Evolutionary conservation across 1,140 invertebrate genomes (phyloP).

Genomic region (Ptiloglossa arizonensis): DNA sequence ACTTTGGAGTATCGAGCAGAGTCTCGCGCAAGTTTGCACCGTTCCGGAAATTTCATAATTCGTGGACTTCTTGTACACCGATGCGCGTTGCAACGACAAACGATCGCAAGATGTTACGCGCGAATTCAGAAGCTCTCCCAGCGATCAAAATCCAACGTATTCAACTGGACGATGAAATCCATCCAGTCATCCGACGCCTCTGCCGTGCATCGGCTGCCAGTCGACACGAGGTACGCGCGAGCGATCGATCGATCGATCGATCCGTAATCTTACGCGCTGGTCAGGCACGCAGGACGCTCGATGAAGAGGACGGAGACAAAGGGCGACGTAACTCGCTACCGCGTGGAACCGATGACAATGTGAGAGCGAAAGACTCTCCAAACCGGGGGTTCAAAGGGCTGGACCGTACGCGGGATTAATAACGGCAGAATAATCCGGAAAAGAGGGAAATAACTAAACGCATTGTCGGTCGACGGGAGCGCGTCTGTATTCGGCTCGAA

Average conservation of each 20-base stretch:
- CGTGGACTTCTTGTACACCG: too few relatives aligned
- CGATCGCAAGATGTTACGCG: not conserved
- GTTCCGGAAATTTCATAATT: too few relatives aligned
- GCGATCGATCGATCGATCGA: slow-evolving; percentile 52
- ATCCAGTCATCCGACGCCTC: slow-evolving; percentile 50
- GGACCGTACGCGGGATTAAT: slow-evolving; percentile 30
- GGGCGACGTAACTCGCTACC: slow-evolving; percentile 51
- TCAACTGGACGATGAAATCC: slow-evolving; percentile 41
- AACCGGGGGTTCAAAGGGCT: too few relatives aligned
- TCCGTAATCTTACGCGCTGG: slow-evolving; percentile 55
- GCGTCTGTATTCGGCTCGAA: too few relatives aligned
- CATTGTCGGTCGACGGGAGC: too few relatives aligned
- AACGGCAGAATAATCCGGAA: slow-evolving; percentile 14
- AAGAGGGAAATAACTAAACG: not conserved
- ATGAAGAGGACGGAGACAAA: not conserved
- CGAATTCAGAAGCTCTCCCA: slow-evolving; percentile 46
- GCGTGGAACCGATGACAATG: not conserved
- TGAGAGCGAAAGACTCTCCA: not conserved
- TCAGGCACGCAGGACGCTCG: not conserved
- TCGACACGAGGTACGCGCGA: slow-evolving; percentile 31
- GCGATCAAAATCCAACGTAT: slow-evolving; percentile 28
- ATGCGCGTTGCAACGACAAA: too few relatives aligned
- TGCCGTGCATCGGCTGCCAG: slow-evolving; percentile 30
- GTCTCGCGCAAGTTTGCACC: not conserved
- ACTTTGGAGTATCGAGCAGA: too few relatives aligned